phyloP scores from a whole-genome alignment of 1,140 invertebrate genomes.

The Diorhabda sublineata region DNA sequence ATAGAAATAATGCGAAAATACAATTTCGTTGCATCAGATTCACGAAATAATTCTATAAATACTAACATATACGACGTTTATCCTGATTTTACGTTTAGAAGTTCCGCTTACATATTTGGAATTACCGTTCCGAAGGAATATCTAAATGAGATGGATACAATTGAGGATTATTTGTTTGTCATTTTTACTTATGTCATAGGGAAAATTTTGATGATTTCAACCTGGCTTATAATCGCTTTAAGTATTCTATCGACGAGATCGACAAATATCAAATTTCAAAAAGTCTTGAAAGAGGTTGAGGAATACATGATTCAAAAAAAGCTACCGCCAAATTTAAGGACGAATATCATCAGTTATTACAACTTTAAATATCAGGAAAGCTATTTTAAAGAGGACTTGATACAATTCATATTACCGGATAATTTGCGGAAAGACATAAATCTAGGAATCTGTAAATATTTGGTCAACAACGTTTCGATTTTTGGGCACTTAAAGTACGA shows the following conservation, averaged over 20 bases:
- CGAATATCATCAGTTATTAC: conserved; percentile 31
- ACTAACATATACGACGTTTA: background rate
- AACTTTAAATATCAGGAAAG: conserved; percentile 32
- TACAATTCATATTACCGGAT: conserved; percentile 25
- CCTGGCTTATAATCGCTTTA: conserved; percentile 20
- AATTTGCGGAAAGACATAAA: conserved; percentile 37
- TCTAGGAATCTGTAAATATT: conserved; percentile 30
- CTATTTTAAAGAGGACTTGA: conserved; percentile 32
- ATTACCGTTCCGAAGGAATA: background rate
- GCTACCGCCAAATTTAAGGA: conserved; percentile 26
- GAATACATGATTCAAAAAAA: conserved; percentile 36
- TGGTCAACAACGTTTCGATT: conserved; percentile 35
- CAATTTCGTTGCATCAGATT: background rate
- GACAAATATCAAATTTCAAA: conserved; percentile 29
- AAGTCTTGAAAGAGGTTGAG: conserved; percentile 33
- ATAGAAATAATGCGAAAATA: background rate
- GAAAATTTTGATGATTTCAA: background rate
- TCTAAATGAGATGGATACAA: background rate
- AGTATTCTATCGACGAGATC: conserved; percentile 18
- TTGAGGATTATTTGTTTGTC: background rate
- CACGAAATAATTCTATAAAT: background rate
- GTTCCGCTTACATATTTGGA: background rate
- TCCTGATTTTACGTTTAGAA: background rate
- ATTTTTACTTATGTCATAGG: background rate
- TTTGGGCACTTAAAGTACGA: conserved; percentile 30